These are phyloP conservation scores for Drosophila paramelanica DNA, from an alignment of 2,888 invertebrate species.

Conservation along the genomic window DNA sequence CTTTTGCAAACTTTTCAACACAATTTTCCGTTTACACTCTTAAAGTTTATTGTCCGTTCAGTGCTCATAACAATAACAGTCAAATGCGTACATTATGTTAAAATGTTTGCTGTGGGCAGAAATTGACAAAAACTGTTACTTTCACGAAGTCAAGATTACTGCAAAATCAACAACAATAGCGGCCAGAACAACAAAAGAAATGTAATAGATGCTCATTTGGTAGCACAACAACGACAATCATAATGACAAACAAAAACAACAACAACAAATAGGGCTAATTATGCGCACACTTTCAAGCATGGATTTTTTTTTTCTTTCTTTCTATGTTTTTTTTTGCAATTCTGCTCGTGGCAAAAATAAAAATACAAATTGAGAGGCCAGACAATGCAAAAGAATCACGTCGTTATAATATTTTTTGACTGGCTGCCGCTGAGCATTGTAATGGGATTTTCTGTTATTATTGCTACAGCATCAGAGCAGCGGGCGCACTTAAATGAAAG, in stretches of 20 bases:
- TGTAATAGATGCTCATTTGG: constrained; percentile 77
- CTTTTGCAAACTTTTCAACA: constrained; percentile 10
- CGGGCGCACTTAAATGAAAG: constrained; percentile 74
- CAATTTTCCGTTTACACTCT: background rate
- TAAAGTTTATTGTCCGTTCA: background rate
- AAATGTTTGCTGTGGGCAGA: constrained; percentile 22
- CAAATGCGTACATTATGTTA: constrained; percentile 13
- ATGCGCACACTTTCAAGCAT: constrained; percentile 72
- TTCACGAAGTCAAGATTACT: constrained; percentile 68
- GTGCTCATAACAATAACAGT: constrained; percentile 21
- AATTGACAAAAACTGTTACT: constrained; percentile 67
- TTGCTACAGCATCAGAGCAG: constrained; percentile 25
- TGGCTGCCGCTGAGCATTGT: constrained; percentile 41
- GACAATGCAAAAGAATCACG: constrained; percentile 71
- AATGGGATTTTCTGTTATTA: constrained; percentile 34
- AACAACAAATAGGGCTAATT: constrained; percentile 74
- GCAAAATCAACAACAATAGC: constrained; percentile 40
- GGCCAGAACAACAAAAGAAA: constrained; percentile 62
- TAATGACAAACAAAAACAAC: constrained; percentile 35
- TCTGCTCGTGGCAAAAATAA: constrained; percentile 31
- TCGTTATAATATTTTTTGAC: constrained; percentile 58
- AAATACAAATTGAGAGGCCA: constrained; percentile 38
- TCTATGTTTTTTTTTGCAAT: constrained; percentile 36
- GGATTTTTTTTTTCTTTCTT: constrained; percentile 20
- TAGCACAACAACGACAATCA: constrained; percentile 48